phyloP scores from a whole-genome alignment of 2,888 invertebrate species.

The Spilosoma lubricipeda region DNA sequence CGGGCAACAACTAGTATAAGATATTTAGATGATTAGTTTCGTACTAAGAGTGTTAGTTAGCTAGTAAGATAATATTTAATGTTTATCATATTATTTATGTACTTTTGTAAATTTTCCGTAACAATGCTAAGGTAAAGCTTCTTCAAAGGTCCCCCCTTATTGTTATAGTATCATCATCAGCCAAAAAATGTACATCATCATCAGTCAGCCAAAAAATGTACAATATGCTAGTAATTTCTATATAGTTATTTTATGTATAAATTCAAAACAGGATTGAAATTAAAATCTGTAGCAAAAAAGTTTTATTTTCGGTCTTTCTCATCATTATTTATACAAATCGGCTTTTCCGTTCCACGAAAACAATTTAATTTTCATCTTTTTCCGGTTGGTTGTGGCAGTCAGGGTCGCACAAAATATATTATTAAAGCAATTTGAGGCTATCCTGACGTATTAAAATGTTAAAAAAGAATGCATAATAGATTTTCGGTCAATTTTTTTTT shows the following conservation, averaged over 20 bases:
- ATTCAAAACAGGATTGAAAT: background rate
- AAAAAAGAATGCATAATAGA: background rate
- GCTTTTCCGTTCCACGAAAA: slow-evolving; percentile 2
- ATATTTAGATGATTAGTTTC: too few relatives aligned
- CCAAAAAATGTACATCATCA: too few relatives aligned
- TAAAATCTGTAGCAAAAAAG: background rate
- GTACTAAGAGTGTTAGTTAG: too few relatives aligned
- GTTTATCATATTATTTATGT: too few relatives aligned
- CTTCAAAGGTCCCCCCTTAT: background rate
- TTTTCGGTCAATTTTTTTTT: too few relatives aligned
- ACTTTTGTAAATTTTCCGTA: too few relatives aligned
- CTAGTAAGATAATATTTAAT: too few relatives aligned
- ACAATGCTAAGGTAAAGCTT: too few relatives aligned
- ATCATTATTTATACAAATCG: slow-evolving; percentile 9
- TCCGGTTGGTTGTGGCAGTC: background rate
- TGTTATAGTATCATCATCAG: background rate
- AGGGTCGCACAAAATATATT: background rate
- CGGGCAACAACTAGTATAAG: too few relatives aligned
- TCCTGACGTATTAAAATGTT: background rate
- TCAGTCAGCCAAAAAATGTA: too few relatives aligned
- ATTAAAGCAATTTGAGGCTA: background rate
- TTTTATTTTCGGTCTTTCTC: slow-evolving; percentile 1
- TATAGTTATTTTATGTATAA: background rate
- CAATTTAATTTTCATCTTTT: slow-evolving; percentile 6
- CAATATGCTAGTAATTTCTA: background rate